Evolutionary conservation across 2,113 vertebrate species (phyloP).

Genomic region (Tachysurus vachellii): DNA sequence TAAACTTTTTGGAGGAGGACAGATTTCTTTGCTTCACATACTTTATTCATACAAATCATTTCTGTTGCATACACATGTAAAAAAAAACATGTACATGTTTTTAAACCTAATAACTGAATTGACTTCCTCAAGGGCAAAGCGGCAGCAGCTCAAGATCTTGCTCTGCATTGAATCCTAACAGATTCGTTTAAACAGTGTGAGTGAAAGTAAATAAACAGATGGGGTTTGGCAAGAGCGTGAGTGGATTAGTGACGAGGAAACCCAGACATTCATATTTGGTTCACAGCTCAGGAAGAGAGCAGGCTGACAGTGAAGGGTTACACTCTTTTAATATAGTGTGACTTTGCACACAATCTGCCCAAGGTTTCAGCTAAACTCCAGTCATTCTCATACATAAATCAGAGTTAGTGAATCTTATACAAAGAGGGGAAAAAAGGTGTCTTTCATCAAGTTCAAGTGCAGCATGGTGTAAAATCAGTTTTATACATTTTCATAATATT

Average conservation of each 20-base stretch:
- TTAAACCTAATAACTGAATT: slow-evolving; percentile 41
- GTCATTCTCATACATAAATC: slow-evolving; percentile 24
- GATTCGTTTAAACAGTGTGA: slow-evolving; percentile 38
- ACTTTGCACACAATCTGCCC: slow-evolving; percentile 32
- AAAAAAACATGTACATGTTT: slow-evolving; percentile 19
- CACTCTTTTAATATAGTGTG: slow-evolving; percentile 31
- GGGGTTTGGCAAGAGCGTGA: slow-evolving; percentile 44
- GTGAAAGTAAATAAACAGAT: slow-evolving; percentile 54
- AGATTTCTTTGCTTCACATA: slow-evolving; percentile 30
- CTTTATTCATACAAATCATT: slow-evolving; percentile 24
- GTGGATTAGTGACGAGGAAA: slow-evolving; percentile 44
- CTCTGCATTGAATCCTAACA: slow-evolving; percentile 29
- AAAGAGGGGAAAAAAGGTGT: not conserved
- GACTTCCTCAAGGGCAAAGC: slow-evolving; percentile 46
- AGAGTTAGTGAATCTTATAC: slow-evolving; percentile 5
- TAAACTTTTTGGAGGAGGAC: slow-evolving; percentile 15
- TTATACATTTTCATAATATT: not conserved
- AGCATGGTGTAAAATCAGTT: slow-evolving; percentile 1
- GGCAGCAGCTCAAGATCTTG: slow-evolving; percentile 28
- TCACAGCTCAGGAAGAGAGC: slow-evolving; percentile 28
- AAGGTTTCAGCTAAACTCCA: slow-evolving; percentile 26
- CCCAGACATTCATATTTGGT: slow-evolving; percentile 24
- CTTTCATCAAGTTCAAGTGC: slow-evolving; percentile 22
- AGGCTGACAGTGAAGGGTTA: slow-evolving; percentile 33
- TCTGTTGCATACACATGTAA: slow-evolving; percentile 25